These are phyloP conservation scores for Pseudomugil tenellus DNA, from an alignment of 2,797 vertebrate species.

Conservation along the genomic window DNA sequence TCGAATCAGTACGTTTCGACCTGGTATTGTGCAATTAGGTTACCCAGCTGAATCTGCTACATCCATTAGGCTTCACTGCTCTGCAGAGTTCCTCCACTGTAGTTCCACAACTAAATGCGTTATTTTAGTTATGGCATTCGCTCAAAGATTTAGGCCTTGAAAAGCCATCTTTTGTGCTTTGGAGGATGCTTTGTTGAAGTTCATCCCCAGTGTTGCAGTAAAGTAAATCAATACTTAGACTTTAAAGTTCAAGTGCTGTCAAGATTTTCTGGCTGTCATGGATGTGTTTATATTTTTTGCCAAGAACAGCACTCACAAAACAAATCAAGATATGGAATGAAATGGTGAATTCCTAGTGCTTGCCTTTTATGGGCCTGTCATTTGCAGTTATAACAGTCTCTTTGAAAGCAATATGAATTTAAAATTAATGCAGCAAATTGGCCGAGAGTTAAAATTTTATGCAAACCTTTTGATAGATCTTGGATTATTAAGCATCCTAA, in stretches of 20 bases:
- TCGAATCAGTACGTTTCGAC: conserved; percentile 59
- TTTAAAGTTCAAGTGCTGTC: conserved; percentile 59
- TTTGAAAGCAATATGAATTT: conserved; percentile 27
- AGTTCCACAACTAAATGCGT: conserved; percentile 67
- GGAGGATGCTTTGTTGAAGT: conserved; percentile 54
- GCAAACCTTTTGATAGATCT: conserved; percentile 6
- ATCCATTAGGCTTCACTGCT: conserved; percentile 72
- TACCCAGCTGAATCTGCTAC: conserved; percentile 68
- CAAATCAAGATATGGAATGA: conserved; percentile 28
- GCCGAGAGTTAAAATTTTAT: conserved; percentile 15
- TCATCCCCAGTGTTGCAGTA: conserved; percentile 61
- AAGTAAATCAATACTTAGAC: conserved; percentile 64
- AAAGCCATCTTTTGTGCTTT: conserved; percentile 67
- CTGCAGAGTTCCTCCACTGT: conserved; percentile 63
- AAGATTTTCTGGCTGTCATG: conserved; percentile 51
- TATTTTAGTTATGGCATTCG: conserved; percentile 75
- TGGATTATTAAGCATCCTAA: conserved; percentile 20
- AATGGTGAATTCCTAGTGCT: conserved; percentile 37
- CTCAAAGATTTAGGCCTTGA: conserved; percentile 67
- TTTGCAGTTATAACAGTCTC: conserved; percentile 41
- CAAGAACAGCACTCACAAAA: conserved; percentile 45
- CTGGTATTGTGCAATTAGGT: conserved; percentile 71
- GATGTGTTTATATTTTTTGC: conserved; percentile 54
- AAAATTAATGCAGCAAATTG: conserved; percentile 27
- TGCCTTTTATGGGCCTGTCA: conserved; percentile 28